Conservation (phyloP, 2,797 vertebrate species). For the Macroramphosus scolopax region DNA sequence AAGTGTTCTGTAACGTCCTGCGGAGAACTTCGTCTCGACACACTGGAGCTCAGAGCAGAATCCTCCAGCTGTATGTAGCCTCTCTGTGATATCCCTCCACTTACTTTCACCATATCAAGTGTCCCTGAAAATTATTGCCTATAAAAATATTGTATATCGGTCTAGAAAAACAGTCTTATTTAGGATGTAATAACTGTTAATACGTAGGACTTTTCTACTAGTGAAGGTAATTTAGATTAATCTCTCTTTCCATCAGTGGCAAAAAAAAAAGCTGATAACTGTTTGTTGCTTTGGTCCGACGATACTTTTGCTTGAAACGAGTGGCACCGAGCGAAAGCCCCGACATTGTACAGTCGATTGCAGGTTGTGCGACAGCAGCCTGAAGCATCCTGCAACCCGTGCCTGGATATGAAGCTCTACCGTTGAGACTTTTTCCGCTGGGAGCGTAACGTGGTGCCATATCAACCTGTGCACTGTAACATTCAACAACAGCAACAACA, state of each 20-base stretch:
- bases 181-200: conserved; percentile 76
- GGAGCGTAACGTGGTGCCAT: conserved; percentile 55
- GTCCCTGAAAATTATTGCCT: conserved; percentile 67
- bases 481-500: conserved; percentile 42
- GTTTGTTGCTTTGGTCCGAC: conserved; percentile 65
- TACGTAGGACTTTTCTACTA: conserved; percentile 73
- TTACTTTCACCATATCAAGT: conserved; percentile 62
- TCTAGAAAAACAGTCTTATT: conserved; percentile 70
- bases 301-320: conserved; percentile 54
- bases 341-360: conserved; percentile 43
- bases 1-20: conserved; percentile 67
- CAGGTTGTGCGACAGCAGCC: conserved; percentile 15
- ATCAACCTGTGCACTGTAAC: conserved; percentile 68
- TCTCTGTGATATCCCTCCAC: conserved; percentile 66
- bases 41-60: conserved; percentile 60
- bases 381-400: conserved; percentile 57
- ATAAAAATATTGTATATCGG: conserved; percentile 72
- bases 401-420: conserved; percentile 57
- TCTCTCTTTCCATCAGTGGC: conserved; percentile 56
- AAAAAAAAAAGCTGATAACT: conserved; percentile 54
- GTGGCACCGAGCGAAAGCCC: conserved; percentile 53
- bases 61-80: conserved; percentile 73
- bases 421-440: conserved; percentile 40
- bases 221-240: conserved; percentile 65
- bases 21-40: conserved; percentile 60